Percentiles rank a stretch among this genome's conserved stretches.
Evolutionary conservation across 2,797 vertebrate genomes (phyloP).

Genomic region (Galaxias olidus): DNA sequence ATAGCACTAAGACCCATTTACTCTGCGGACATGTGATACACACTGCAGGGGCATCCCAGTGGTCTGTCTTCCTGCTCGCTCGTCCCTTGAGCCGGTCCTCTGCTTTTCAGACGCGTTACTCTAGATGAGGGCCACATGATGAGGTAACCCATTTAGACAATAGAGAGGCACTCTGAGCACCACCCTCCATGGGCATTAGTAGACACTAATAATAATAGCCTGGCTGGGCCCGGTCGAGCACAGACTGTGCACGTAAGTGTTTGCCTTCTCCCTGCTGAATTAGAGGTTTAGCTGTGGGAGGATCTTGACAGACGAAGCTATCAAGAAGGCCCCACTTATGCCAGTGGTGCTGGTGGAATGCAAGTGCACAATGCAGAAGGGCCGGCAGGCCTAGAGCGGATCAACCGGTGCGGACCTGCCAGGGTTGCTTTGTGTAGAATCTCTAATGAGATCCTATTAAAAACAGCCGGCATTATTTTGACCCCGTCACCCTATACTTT

Average conservation of each 20-base stretch:
- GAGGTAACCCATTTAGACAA: background rate
- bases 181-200: constrained; percentile 21
- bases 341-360: constrained; percentile 29
- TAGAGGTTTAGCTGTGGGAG: constrained; percentile 12
- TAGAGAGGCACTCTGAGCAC: background rate
- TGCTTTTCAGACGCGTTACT: constrained; percentile 34
- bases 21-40: constrained; percentile 66
- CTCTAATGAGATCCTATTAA: too few relatives aligned
- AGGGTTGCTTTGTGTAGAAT: too few relatives aligned
- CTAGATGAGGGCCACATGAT: constrained; percentile 12
- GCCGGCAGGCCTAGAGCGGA: constrained; percentile 54
- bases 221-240: constrained; percentile 18
- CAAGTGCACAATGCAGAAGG: constrained; percentile 46
- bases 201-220: constrained; percentile 30
- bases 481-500: too few relatives aligned
- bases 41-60: constrained; percentile 56
- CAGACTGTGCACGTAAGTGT: constrained; percentile 16
- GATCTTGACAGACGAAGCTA: constrained; percentile 1
- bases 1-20: constrained; percentile 67
- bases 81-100: constrained; percentile 38
- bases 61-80: constrained; percentile 33
- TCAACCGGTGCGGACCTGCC: constrained; percentile 60
- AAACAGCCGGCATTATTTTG: too few relatives aligned
- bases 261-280: constrained; percentile 25
- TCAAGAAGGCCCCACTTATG: constrained; percentile 13